A percentile compares a stretch with the other conserved stretches of the same genome.
Evolutionary conservation across 2,797 vertebrate genomes (phyloP).

Genomic region (Pseudochirops corinnae): DNA sequence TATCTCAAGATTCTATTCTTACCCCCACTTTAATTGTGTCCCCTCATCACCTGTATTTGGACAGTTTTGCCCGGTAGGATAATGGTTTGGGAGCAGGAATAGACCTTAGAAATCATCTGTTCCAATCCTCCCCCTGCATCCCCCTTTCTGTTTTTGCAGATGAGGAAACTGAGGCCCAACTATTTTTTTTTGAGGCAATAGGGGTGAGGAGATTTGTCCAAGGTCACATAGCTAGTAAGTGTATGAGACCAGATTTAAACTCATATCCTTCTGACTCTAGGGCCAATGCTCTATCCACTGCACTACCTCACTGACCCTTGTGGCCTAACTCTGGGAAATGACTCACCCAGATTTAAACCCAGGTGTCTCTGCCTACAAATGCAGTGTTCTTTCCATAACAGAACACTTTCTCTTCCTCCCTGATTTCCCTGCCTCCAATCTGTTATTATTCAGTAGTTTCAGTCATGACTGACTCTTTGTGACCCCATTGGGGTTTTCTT

Average conservation of each 20-base stretch:
- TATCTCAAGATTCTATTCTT: background rate
- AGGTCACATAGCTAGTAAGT: no score
- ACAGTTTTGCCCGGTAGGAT: background rate
- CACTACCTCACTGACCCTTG: no score
- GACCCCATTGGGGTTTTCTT: no score
- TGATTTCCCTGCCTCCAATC: background rate
- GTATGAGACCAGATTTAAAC: no score
- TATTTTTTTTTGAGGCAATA: no score
- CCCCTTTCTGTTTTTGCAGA: background rate
- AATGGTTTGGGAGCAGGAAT: background rate
- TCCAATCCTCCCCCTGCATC: background rate
- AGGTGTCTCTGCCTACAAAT: background rate
- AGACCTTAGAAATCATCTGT: background rate
- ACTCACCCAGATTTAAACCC: background rate
- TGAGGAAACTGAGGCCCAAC: background rate
- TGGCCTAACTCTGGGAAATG: no score
- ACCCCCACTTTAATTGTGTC: background rate
- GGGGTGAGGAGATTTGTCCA: no score
- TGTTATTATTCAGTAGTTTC: no score
- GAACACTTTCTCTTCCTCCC: background rate
- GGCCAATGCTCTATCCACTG: no score
- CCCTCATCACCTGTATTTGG: background rate
- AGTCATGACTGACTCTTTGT: no score
- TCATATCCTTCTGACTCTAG: no score
- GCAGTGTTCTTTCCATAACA: background rate